Evolutionary conservation across 2,797 vertebrate species (phyloP).

Genomic region (Silurus lanzhouensis): DNA sequence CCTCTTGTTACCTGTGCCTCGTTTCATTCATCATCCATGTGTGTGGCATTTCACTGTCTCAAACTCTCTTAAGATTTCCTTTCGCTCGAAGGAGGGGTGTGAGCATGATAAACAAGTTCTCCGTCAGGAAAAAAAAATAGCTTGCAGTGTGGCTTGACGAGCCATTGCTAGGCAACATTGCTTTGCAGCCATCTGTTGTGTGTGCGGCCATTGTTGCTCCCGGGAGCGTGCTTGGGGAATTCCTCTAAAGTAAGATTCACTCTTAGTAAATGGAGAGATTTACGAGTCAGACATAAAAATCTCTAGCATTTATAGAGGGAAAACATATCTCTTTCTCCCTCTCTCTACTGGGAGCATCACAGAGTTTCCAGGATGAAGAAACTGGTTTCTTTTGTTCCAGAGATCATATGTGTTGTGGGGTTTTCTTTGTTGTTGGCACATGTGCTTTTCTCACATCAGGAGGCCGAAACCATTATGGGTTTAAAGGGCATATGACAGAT

Average conservation of each 20-base stretch:
- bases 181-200: constrained; percentile 81
- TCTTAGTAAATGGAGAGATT: constrained; percentile 46
- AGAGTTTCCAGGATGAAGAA: constrained; percentile 12
- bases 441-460: constrained; percentile 36
- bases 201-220: constrained; percentile 66
- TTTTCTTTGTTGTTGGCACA: constrained; percentile 39
- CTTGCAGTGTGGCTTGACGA: constrained; percentile 67
- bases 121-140: constrained; percentile 29
- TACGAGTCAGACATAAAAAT: constrained; percentile 49
- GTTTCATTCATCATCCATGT: constrained; percentile 17
- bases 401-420: constrained; percentile 34
- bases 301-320: constrained; percentile 46
- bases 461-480: constrained; percentile 49
- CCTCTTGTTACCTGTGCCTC: background rate
- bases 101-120: constrained; percentile 32
- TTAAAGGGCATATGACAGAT: constrained; percentile 52
- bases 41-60: constrained; percentile 25
- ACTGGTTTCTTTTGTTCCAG: constrained; percentile 50
- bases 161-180: constrained; percentile 82
- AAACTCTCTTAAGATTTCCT: constrained; percentile 19
- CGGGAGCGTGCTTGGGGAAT: constrained; percentile 70
- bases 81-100: constrained; percentile 42
- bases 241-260: constrained; percentile 62
- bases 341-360: constrained; percentile 40
- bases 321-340: constrained; percentile 27